Base-by-base conservation (phyloP, 2,888 invertebrate species). In the Malthinus seriepunctatus region DNA sequence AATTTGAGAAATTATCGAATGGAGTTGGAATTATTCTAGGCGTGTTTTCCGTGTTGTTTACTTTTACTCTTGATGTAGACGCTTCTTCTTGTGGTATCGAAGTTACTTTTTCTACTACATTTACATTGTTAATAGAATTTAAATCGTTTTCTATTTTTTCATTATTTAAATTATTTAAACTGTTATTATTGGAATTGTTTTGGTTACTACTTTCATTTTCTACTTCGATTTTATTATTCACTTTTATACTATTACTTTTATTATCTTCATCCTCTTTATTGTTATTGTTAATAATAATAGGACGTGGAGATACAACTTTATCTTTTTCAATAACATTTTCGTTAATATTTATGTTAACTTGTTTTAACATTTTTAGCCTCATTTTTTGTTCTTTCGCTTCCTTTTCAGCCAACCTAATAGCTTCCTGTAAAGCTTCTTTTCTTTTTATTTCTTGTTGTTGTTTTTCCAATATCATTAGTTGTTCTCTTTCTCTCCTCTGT, bases 341-440 rank as follows among this genome's bases (percentile, higher is more conserved):
- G 76, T 77, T 42, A 75, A 81, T 56, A 76, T 80, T 48, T 75
- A 69, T 37, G 23, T 23, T 63, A 70, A 79, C 67, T 48, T 71
- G 74, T 56, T 71, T 76, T 60, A 67, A 63, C 64, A 71, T 54
- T 51, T 67, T 72, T 34, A 69, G 64, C 60, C 72, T 73, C 48
- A 64, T 65, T 60, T 75, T 77, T 49, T 73, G 46, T n/a, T 85
- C 79, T 67, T 84, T 86, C 0, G 88, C 87, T 35, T 87, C 86
- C 67, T 85, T 85, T 68, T 90, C 89, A 0, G 93, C 93, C 54
- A 87, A 86, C 71, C 90, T 88, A 39, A 95, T 82, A 1, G 93
- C 91, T 72, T 88, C 87, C 69, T 88, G 84, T 76, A 95, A 84
- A 2, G 87, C 85, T 73, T 90, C 88, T 51, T 90, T 85, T 75